Base-by-base conservation (phyloP, 2,113 vertebrate genomes). In the Gavia stellata region DNA sequence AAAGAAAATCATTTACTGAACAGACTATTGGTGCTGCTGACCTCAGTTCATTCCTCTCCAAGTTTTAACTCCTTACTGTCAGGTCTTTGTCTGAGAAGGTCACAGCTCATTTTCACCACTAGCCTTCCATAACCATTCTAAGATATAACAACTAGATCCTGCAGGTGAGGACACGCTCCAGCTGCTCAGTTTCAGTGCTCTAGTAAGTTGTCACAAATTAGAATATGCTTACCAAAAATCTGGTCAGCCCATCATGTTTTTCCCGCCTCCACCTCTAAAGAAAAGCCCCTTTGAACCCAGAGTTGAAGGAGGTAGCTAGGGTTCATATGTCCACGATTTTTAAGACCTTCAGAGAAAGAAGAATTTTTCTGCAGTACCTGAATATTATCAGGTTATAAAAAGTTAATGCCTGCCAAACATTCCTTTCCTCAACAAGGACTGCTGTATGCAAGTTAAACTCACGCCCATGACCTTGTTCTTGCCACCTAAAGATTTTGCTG, bases 1-100 rank as follows among this genome's bases (percentile, higher is more conserved):
- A 97, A 91, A 88, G 92, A 87, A 90, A 95, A 90, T 88, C 79
- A 87, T 86, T 95, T 90, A 95, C 31, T 86, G 77, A 96, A 81
- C 77, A 67, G 91, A 70, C 50, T 34, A 24, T 42, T 66, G 1
- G 5, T 77, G 66, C 67, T 92, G 95, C 88, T 94, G 86, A 89
- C 49, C 86, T 95, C 97, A 87, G 88, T 86, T 90, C 86, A 95
- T 95, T 95, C 91, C 71, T 88, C n/a, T 70, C 26, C 53, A 62
- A 63, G 59, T 66, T 86, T 95, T 95, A 97, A 95, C 94, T 91
- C 92, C 53, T 89, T 13, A 38, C 3, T 5, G 31, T 17, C 53
- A 26, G 36, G 31, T 29, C 40, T 67, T 24, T 81, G 74, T 17
- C n/a, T 45, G 17, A 81, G n/a, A 36, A 66, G 24, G 24, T 55